Percentiles rank a stretch among this genome's conserved stretches.
phyloP scores from a whole-genome alignment of 1,140 invertebrate genomes.

The Achroia grisella region DNA sequence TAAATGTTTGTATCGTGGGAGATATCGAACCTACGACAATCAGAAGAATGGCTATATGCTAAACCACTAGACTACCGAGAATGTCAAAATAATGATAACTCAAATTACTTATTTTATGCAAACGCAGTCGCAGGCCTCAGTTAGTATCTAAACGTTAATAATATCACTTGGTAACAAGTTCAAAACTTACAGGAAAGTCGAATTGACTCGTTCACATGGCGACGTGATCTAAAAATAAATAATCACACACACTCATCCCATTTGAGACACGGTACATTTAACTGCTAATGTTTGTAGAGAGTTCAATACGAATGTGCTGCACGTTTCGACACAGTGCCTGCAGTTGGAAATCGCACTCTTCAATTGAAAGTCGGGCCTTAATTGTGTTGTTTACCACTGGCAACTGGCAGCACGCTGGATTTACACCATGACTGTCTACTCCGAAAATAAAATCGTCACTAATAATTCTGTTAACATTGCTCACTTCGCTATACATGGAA shows the following conservation, averaged over 20 bases:
- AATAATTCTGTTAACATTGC: neutral
- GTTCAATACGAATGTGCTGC: conserved; percentile 1
- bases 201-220: neutral
- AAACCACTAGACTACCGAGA: no score
- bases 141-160: neutral
- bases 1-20: no score
- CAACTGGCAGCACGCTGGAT: conserved; percentile 21
- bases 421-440: conserved; percentile 8
- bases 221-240: neutral
- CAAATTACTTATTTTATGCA: no score
- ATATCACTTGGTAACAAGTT: neutral
- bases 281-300: neutral
- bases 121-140: neutral
- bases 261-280: neutral
- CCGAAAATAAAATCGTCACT: neutral
- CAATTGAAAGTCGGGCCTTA: conserved; percentile 23
- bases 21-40: no score
- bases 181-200: neutral
- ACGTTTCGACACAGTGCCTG: conserved; percentile 8
- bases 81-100: no score
- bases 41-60: no score
- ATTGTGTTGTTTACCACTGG: conserved; percentile 37
- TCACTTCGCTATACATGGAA: neutral
- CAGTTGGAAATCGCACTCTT: conserved; percentile 5
- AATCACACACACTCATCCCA: no score